Evolutionary conservation across 2,797 vertebrate species (phyloP).

Genomic region (Lacerta agilis): DNA sequence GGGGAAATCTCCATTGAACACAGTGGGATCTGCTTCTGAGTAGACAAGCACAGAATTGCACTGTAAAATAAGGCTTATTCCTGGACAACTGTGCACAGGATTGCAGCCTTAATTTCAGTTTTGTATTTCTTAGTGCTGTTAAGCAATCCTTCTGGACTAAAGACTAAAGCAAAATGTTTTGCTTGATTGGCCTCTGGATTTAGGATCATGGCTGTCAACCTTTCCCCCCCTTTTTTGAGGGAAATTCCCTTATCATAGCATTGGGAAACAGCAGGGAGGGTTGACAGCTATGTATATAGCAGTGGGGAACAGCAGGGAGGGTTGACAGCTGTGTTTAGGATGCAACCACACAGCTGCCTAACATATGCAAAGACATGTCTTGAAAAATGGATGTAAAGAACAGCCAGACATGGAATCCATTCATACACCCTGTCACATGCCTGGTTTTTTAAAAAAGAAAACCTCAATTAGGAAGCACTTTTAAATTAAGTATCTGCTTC

Average conservation of each 20-base stretch:
- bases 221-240: too few species aligned
- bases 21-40: too few species aligned
- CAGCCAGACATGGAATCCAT: neutral
- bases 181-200: slow-evolving; percentile 23
- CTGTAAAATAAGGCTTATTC: neutral
- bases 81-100: neutral
- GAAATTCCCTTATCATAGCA: too few species aligned
- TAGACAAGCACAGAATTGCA: neutral
- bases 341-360: slow-evolving; percentile 12
- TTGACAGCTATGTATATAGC: too few species aligned
- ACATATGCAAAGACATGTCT: neutral
- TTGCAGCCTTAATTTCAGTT: neutral
- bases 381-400: neutral
- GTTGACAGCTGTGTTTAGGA: too few species aligned
- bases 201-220: too few species aligned
- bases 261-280: too few species aligned
- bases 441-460: too few species aligned
- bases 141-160: neutral
- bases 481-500: neutral
- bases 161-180: slow-evolving; percentile 11
- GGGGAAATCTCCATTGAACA: too few species aligned
- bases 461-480: too few species aligned
- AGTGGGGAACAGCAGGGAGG: too few species aligned
- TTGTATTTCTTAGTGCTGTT: neutral
- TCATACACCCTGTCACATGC: neutral